phyloP scores from a whole-genome alignment of 1,140 invertebrate species.

The Chironomus tepperi region DNA sequence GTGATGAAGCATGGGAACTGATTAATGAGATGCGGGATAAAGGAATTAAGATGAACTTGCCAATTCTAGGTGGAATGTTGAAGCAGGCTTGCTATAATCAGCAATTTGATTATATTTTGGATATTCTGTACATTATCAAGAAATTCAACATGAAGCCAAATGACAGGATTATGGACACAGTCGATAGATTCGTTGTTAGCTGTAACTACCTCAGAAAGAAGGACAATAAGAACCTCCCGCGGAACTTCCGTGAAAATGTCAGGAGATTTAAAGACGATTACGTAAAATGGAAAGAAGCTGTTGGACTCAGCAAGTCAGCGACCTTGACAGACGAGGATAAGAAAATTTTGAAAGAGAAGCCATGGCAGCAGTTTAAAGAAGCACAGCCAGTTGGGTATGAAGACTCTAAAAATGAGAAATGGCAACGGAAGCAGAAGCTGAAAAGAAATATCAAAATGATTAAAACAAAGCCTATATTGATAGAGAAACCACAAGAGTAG shows the following conservation, averaged over 20 bases:
- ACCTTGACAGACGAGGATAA: constrained; percentile 41
- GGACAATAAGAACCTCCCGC: constrained; percentile 33
- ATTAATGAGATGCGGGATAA: constrained; percentile 58
- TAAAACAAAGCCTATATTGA: neutral
- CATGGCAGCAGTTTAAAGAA: constrained; percentile 48
- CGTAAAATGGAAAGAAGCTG: constrained; percentile 44
- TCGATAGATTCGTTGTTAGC: constrained; percentile 45
- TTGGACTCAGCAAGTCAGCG: constrained; percentile 38
- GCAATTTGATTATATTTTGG: constrained; percentile 55
- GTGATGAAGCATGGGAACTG: constrained; percentile 50
- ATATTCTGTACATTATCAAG: constrained; percentile 55
- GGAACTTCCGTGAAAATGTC: constrained; percentile 37
- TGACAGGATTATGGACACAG: constrained; percentile 44
- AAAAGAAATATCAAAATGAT: constrained; percentile 37
- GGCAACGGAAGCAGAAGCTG: constrained; percentile 34
- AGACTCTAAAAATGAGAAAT: constrained; percentile 31
- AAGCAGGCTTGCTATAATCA: constrained; percentile 46
- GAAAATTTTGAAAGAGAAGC: constrained; percentile 41
- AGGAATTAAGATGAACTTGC: constrained; percentile 55
- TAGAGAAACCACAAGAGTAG: neutral
- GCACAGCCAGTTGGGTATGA: constrained; percentile 32
- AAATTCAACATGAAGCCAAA: constrained; percentile 51
- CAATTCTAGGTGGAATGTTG: constrained; percentile 62
- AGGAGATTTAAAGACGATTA: constrained; percentile 45
- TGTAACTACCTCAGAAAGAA: constrained; percentile 38